Evolutionary conservation across 2,888 invertebrate genomes (phyloP).

Genomic region (Zaprionus lineosus): DNA sequence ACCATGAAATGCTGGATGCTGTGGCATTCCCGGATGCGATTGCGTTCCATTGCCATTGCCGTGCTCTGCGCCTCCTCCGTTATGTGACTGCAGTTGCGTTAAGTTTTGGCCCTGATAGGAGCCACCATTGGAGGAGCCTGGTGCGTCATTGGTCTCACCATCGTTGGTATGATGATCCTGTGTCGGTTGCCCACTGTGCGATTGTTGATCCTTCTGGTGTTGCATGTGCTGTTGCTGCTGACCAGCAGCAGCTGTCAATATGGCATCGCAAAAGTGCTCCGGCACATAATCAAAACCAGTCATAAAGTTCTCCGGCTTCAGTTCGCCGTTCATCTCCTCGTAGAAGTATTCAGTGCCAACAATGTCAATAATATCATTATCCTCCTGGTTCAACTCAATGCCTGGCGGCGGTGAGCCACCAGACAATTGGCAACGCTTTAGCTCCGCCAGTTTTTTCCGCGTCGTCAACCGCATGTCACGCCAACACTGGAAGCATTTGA

Average conservation of each 20-base stretch:
- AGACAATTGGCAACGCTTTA: slow-evolving; percentile 81
- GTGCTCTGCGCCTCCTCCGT: slow-evolving; percentile 71
- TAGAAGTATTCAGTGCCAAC: slow-evolving; percentile 82
- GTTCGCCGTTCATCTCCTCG: slow-evolving; percentile 82
- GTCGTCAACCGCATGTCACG: slow-evolving; percentile 82
- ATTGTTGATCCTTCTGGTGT: slow-evolving; percentile 75
- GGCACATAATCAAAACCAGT: slow-evolving; percentile 81
- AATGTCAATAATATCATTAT: slow-evolving; percentile 82
- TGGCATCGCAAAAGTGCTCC: slow-evolving; percentile 82
- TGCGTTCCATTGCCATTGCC: slow-evolving; percentile 62
- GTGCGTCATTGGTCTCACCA: slow-evolving; percentile 79
- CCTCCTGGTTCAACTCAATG: slow-evolving; percentile 81
- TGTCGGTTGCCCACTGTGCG: slow-evolving; percentile 73
- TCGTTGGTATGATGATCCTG: slow-evolving; percentile 81
- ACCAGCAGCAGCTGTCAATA: slow-evolving; percentile 80
- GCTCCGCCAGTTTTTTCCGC: slow-evolving; percentile 81
- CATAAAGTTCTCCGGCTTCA: slow-evolving; percentile 81
- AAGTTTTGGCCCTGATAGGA: slow-evolving; percentile 74
- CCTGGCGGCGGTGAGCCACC: slow-evolving; percentile 82
- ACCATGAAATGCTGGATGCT: slow-evolving; percentile 79
- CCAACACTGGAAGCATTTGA: slow-evolving; percentile 74
- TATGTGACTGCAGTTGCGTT: slow-evolving; percentile 70
- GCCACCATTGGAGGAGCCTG: slow-evolving; percentile 79
- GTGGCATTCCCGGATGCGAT: slow-evolving; percentile 72
- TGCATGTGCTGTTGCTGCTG: slow-evolving; percentile 80